Evolutionary conservation across 2,113 vertebrate species (phyloP).

Genomic region (Malurus melanocephalus): DNA sequence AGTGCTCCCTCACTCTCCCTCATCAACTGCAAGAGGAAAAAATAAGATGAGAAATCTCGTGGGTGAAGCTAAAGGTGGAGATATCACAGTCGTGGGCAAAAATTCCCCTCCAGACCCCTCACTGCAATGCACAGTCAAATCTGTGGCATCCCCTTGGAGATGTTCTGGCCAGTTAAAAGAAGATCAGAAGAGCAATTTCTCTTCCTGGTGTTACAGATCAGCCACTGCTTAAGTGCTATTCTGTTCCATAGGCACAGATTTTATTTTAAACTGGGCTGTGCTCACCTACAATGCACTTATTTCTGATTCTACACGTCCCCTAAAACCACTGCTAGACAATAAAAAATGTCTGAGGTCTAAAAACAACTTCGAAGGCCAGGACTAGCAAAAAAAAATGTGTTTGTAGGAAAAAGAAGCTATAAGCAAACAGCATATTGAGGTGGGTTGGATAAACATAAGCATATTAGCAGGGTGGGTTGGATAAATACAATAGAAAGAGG

Average conservation of each 20-base stretch:
- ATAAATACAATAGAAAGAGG: background rate
- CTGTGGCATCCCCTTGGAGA: background rate
- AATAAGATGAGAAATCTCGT: background rate
- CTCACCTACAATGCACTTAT: background rate
- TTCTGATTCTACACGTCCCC: background rate
- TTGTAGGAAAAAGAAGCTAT: background rate
- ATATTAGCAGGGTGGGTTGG: background rate
- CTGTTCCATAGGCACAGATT: rapidly evolving
- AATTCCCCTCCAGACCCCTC: too few relatives aligned
- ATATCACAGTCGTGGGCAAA: background rate
- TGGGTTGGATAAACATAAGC: background rate
- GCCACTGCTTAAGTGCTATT: background rate
- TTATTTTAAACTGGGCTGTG: background rate
- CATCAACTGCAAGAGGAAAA: background rate
- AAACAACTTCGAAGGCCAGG: background rate
- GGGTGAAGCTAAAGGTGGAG: background rate
- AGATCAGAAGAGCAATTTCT: background rate
- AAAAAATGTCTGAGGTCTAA: background rate
- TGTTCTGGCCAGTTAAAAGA: too few relatives aligned
- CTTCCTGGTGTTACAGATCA: background rate
- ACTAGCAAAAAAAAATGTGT: background rate
- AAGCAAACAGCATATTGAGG: background rate
- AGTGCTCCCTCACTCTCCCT: background rate
- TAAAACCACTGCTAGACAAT: background rate
- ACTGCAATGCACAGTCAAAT: background rate